Percentiles rank a stretch among this genome's conserved stretches.
phyloP scores from a whole-genome alignment of 2,888 invertebrate genomes.

The Catocala sponsa region DNA sequence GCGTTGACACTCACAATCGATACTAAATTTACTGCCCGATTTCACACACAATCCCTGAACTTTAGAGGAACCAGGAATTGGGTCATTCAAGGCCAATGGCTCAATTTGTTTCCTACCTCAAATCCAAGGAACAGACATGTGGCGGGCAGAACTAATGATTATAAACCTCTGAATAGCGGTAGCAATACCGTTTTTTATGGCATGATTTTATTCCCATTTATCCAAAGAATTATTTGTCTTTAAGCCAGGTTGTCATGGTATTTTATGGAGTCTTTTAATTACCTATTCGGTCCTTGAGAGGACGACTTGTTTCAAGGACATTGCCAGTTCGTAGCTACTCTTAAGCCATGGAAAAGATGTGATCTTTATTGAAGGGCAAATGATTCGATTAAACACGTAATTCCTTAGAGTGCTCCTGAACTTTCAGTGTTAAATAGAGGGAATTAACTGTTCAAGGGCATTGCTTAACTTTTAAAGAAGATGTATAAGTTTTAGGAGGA shows the following conservation, averaged over 20 bases:
- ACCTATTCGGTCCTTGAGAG: not conserved
- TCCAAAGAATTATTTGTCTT: too few species aligned
- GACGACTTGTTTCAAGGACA: not conserved
- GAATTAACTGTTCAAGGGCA: constrained; percentile 9
- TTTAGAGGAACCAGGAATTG: constrained; percentile 12
- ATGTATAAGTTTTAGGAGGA: constrained; percentile 1
- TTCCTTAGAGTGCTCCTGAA: constrained; percentile 6
- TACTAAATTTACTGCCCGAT: constrained; percentile 45
- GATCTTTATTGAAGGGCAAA: constrained; percentile 1
- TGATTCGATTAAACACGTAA: constrained; percentile 8
- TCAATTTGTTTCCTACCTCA: not conserved
- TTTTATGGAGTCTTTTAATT: not conserved
- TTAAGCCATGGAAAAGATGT: not conserved
- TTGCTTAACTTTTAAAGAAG: constrained; percentile 3
- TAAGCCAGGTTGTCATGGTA: too few species aligned
- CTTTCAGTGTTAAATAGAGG: constrained; percentile 11
- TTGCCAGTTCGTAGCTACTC: not conserved
- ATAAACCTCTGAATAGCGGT: too few species aligned
- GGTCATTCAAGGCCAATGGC: constrained; percentile 27
- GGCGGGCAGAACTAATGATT: not conserved
- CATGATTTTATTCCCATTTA: too few species aligned
- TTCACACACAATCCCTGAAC: constrained; percentile 38
- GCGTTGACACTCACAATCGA: constrained; percentile 48
- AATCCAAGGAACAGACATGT: not conserved
- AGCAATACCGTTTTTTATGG: too few species aligned